A percentile compares a stretch with the other conserved stretches of the same genome.
These are phyloP conservation scores for Phytoseiulus persimilis DNA, from an alignment of 2,888 invertebrate genomes.

Conservation along the genomic window DNA sequence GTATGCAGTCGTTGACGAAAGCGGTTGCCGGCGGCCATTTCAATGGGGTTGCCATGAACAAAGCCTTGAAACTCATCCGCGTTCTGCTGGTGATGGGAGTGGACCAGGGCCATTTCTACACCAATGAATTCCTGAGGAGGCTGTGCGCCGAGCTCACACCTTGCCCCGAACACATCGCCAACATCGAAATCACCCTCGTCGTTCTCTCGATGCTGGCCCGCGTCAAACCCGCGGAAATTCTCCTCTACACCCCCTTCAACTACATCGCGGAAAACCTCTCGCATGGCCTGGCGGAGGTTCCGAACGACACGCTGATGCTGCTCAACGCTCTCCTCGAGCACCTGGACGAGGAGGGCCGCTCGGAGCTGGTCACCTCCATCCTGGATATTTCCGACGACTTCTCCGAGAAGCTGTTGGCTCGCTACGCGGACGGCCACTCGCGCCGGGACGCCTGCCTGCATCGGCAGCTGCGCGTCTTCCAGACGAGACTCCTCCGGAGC, in stretches of 20 bases:
- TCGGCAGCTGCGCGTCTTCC: slow-evolving; percentile 12
- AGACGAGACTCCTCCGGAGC: slow-evolving; percentile 11
- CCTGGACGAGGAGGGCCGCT: not conserved
- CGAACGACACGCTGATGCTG: not conserved
- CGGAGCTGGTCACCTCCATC: not conserved
- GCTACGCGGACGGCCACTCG: not conserved
- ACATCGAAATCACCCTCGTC: not conserved
- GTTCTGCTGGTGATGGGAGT: not conserved
- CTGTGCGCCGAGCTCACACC: slow-evolving; percentile 32
- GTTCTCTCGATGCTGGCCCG: slow-evolving; percentile 15
- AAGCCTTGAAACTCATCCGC: slow-evolving; percentile 13
- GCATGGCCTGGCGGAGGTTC: not conserved
- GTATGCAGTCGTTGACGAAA: slow-evolving; percentile 20
- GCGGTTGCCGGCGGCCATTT: slow-evolving; percentile 21
- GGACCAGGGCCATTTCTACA: not conserved
- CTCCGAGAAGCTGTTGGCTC: slow-evolving; percentile 7
- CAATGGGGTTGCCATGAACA: slow-evolving; percentile 12
- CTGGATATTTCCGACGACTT: not conserved
- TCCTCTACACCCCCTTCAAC: not conserved
- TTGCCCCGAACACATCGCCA: not conserved
- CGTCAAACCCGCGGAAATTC: not conserved
- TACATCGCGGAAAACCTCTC: slow-evolving; percentile 12
- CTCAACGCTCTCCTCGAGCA: not conserved
- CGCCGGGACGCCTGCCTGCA: not conserved
- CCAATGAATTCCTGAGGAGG: not conserved